Base-by-base conservation (phyloP, 2,113 vertebrate genomes). In the Heterotis niloticus region DNA sequence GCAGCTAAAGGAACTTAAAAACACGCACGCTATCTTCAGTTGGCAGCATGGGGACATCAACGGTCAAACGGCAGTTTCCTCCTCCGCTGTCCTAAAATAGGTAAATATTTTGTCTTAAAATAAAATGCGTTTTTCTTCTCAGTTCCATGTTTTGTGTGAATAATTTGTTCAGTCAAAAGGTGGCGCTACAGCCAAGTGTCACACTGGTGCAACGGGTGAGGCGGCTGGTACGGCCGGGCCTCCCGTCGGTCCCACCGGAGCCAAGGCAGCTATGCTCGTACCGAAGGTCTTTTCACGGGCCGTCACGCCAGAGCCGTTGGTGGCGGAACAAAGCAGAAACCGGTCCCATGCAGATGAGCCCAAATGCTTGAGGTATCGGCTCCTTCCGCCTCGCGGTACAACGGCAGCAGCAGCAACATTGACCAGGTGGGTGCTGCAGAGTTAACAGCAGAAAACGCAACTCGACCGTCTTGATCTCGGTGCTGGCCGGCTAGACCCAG, bases 1-100 rank as follows among this genome's bases (percentile, higher is more conserved):
- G 65, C 65, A 86, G 87, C 82, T 74, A 82, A 77, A 0, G 16
- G 76, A 82, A 77, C 88, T 84, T 78, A 86, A 82, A 88, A 86
- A 81, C 81, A 84, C 82, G 80, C 84, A 87, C 80, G 83, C 87
- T 87, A 83, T 82, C 13, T 16, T 71, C 79, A 71, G 57, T 59
- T 59, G 13, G 57, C 81, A 29, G 70, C 76, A 82, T 29, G 77
- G 67, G 18, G 77, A 66, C 24, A 62, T 82, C 23, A 34, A 64
- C 64, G 72, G 62, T 17, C 23, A 80, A 34, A 64, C 20, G 23
- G 64, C 57, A 44, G 16, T 80, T 79, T 77, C 84, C 68, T 51
- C 34, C n/a, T 82, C 85, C 83, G 81, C 79, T 60, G 67, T 29
- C 16, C 51, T 78, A 78, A 86, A 84, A 87, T 65, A 77, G 68